Evolutionary conservation across 1,140 invertebrate species (phyloP).

Genomic region (Aricia agestis): DNA sequence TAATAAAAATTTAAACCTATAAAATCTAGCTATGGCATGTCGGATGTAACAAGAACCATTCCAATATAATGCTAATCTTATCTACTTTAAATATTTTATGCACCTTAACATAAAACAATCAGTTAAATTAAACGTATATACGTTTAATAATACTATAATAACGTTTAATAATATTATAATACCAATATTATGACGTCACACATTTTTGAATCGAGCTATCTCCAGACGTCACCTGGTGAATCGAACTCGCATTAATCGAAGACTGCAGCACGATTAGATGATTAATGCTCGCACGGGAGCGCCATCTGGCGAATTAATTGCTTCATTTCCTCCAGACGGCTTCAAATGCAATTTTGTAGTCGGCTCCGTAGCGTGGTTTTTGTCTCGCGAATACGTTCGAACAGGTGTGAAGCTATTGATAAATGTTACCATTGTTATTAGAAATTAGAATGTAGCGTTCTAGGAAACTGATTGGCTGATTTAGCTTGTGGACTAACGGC

Average conservation of each 20-base stretch:
- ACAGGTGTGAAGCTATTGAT: conserved; percentile 41
- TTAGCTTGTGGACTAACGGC: not conserved
- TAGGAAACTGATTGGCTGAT: not conserved
- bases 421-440: conserved; percentile 24
- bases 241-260: conserved; percentile 66
- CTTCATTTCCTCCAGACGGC: conserved; percentile 73
- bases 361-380: conserved; percentile 62
- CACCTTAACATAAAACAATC: too few species aligned
- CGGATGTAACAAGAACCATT: too few species aligned
- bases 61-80: too few species aligned
- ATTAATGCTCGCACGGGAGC: conserved; percentile 72
- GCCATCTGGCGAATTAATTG: conserved; percentile 75
- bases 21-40: too few species aligned
- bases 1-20: too few species aligned
- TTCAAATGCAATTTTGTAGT: conserved; percentile 74
- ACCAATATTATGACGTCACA: not conserved
- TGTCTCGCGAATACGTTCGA: conserved; percentile 51
- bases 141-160: too few species aligned
- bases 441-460: not conserved
- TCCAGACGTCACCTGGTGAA: conserved; percentile 30
- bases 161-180: too few species aligned
- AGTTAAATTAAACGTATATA: too few species aligned
- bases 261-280: conserved; percentile 75
- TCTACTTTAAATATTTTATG: too few species aligned
- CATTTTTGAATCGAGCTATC: not conserved